phyloP scores from a whole-genome alignment of 2,888 invertebrate genomes.

The Branchellion lobata region DNA sequence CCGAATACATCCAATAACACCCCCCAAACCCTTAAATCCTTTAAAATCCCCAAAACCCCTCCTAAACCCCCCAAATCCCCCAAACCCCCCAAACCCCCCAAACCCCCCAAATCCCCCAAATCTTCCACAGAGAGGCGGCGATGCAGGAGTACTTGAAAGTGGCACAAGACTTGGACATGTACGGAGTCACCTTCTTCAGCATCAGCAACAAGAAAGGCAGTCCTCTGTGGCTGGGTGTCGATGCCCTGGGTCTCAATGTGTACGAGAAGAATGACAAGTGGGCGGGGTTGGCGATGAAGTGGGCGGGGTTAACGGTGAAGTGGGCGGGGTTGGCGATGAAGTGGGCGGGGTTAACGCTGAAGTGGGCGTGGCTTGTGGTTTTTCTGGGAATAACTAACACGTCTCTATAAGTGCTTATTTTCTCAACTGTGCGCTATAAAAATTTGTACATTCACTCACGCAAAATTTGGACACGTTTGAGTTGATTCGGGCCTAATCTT shows the following conservation, averaged over 20 bases:
- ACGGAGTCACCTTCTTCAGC: slow-evolving; percentile 98
- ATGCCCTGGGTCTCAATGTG: slow-evolving; percentile 85
- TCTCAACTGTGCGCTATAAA: no score
- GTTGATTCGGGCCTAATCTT: no score
- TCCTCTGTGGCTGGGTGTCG: slow-evolving; percentile 93
- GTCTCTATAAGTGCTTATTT: no score
- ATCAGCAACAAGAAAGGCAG: slow-evolving; percentile 99
- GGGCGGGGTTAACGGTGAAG: background rate
- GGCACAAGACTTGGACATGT: slow-evolving; percentile 65
- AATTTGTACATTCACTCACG: no score
- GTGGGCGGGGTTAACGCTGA: background rate
- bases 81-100: background rate
- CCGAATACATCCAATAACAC: no score
- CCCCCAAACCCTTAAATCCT: background rate
- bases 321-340: background rate
- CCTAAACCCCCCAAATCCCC: background rate
- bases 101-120: background rate
- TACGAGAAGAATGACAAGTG: slow-evolving; percentile 97
- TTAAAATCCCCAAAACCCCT: background rate
- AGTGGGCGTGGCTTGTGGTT: background rate
- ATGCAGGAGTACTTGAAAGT: slow-evolving; percentile 93
- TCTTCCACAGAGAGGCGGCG: slow-evolving; percentile 76
- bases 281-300: slow-evolving; percentile 55
- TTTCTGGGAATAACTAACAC: no score
- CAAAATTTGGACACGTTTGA: no score